A percentile compares a stretch with the other conserved stretches of the same genome.
Conservation (phyloP, 2,113 vertebrate genomes). For the Aptenodytes patagonicus region DNA sequence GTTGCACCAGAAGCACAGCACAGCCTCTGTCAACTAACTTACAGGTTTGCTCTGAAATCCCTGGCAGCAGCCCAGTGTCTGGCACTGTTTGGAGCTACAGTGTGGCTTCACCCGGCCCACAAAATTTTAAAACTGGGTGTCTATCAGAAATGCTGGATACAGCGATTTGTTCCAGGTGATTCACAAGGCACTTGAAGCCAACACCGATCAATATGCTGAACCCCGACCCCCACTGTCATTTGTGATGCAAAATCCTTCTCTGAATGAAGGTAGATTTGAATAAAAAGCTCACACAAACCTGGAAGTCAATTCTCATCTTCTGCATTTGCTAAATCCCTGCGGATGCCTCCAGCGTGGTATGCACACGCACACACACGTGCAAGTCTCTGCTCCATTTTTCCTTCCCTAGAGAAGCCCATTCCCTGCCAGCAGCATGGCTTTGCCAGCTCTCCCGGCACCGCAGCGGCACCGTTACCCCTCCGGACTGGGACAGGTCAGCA, state of each 20-base stretch:
- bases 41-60: background rate
- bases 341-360: background rate
- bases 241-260: background rate
- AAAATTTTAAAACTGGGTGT: background rate
- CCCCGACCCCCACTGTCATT: background rate
- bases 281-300: background rate
- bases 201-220: background rate
- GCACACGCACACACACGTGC: rapidly evolving
- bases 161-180: background rate
- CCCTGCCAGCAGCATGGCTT: background rate
- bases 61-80: background rate
- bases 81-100: background rate
- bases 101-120: background rate
- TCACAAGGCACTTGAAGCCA: background rate
- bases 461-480: rapidly evolving
- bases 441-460: background rate
- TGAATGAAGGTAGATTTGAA: background rate
- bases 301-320: background rate
- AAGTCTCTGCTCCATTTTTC: background rate
- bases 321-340: background rate
- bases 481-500: background rate
- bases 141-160: background rate
- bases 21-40: background rate
- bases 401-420: background rate
- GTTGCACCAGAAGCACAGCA: rapidly evolving